phyloP scores from a whole-genome alignment of 1,140 invertebrate species.

The Caligus rogercresseyi region DNA sequence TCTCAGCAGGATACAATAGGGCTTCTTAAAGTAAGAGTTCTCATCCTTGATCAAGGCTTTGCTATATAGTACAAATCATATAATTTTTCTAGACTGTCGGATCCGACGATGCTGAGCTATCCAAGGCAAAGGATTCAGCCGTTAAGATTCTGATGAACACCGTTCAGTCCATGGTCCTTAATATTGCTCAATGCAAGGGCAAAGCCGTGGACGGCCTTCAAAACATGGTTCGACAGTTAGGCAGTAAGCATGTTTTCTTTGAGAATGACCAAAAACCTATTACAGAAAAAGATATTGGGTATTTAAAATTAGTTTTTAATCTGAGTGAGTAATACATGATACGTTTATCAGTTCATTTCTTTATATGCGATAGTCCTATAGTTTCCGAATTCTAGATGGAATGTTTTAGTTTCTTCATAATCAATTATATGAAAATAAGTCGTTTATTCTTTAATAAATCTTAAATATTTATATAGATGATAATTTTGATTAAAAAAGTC shows the following conservation, averaged over 20 bases:
- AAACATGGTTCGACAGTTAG: not conserved
- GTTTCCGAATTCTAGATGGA: too few relatives aligned
- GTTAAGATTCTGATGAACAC: not conserved
- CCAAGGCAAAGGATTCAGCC: not conserved
- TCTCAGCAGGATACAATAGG: not conserved
- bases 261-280: not conserved
- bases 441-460: too few relatives aligned
- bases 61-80: not conserved
- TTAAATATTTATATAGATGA: too few relatives aligned
- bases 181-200: not conserved
- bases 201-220: not conserved
- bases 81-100: not conserved
- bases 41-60: too few relatives aligned
- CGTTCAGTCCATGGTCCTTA: not conserved
- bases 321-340: too few relatives aligned
- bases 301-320: too few relatives aligned
- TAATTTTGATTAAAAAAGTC: too few relatives aligned
- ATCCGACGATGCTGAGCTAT: not conserved
- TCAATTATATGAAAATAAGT: too few relatives aligned
- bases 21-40: not conserved
- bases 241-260: not conserved
- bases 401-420: too few relatives aligned
- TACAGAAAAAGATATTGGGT: not conserved
- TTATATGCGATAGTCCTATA: too few relatives aligned
- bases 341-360: too few relatives aligned